Evolutionary conservation across 2,113 vertebrate species (phyloP), one percentile per base, ranked within the genome.

Genomic region (Myiozetetes cayanensis): DNA sequence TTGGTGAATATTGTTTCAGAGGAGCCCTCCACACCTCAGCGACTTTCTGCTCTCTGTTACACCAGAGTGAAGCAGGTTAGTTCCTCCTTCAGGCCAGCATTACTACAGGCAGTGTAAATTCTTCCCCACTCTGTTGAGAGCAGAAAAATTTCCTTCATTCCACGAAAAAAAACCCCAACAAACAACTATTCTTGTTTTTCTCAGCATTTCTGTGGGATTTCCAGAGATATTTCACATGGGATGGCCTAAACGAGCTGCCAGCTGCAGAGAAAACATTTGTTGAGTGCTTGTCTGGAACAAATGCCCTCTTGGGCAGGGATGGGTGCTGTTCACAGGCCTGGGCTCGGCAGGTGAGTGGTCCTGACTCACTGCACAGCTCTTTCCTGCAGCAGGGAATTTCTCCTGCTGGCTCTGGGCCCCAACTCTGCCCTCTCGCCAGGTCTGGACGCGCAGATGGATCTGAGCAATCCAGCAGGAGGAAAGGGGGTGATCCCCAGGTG

Each of bases 11-110:
- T 10, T 56, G 23, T 76, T 80, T 67, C 28, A 67, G 81, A 62
- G 65, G 66, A 81, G 61, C 19, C 56, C 75, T 94, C 55, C 63
- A 59, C 82, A 85, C 83, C 76, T 90, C 90, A 66, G 79, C 41
- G 37, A 19, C n/a, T 76, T 68, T 94, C 77, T 93, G 82, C 87
- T 94, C 46, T 87, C 67, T 73, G 72, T 90, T 93, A 67, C 85
- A 87, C 59, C 82, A 83, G 59, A 62, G 59, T 35, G 61, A 96
- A 33, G 46, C 71, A 80, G 85, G 81, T 85, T 68, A 93, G 91
- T 94, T 95, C 91, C 95, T 93, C 81, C 94, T 94, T 85, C 49
- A 31, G 80, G 67, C 53, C 67, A 89, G 41, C 39, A 35, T 77
- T 89, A 71, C 89, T 84, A 74, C 27, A 53, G 75, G 65, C 75